Percentiles rank a stretch among this genome's conserved stretches.
Evolutionary conservation across 2,113 vertebrate species (phyloP).

Genomic region (Mormyrus iriodes): DNA sequence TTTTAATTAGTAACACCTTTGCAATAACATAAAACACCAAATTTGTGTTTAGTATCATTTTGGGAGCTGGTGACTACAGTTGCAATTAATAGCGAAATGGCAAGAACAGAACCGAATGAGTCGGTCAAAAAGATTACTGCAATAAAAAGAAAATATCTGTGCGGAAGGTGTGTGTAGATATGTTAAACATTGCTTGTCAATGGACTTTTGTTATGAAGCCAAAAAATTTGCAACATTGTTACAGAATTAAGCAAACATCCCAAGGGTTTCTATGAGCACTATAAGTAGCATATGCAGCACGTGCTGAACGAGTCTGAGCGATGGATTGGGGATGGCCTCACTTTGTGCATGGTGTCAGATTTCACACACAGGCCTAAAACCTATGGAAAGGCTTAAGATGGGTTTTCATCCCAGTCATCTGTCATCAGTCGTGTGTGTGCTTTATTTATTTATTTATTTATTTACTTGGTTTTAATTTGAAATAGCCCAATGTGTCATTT

Average conservation of each 20-base stretch:
- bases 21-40: background rate
- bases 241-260: background rate
- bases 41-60: background rate
- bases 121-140: background rate
- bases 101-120: background rate
- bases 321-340: background rate
- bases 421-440: background rate
- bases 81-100: background rate
- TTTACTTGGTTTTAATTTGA: constrained; percentile 1
- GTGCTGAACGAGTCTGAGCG: background rate
- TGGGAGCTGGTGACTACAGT: background rate
- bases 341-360: background rate
- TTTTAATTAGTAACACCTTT: background rate
- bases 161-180: background rate
- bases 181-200: background rate
- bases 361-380: background rate
- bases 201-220: background rate
- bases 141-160: background rate
- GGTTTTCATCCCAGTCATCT: background rate
- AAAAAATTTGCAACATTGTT: background rate
- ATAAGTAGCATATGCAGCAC: background rate
- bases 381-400: background rate
- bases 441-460: background rate
- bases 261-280: background rate
- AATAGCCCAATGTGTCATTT: background rate